phyloP scores from a whole-genome alignment of 2,797 vertebrate species.

The Tapirus indicus region DNA sequence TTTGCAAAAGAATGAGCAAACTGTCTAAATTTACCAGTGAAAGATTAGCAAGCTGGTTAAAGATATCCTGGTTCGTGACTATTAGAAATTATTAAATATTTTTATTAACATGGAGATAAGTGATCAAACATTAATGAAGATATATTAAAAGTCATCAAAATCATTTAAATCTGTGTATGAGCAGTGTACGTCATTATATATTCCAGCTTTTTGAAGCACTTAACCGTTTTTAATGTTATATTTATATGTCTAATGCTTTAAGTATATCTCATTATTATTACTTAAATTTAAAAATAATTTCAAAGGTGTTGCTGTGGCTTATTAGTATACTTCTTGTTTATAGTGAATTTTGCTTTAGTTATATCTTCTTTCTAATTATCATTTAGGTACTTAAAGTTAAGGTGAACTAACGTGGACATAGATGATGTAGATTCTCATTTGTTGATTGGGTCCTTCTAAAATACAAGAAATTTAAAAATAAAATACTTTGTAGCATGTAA shows the following conservation, averaged over 20 bases:
- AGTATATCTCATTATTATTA: not conserved
- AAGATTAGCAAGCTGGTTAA: conserved; percentile 1
- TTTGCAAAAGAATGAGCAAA: not conserved
- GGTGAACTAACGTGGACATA: not conserved
- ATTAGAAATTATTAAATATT: conserved; percentile 27
- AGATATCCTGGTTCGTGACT: not conserved
- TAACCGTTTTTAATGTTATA: not conserved
- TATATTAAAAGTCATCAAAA: not conserved
- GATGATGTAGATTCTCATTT: not conserved
- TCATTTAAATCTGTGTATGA: not conserved
- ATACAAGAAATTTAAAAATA: not conserved
- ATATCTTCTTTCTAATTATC: not conserved
- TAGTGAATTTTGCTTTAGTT: not conserved
- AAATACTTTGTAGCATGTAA: not conserved
- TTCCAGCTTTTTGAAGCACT: not conserved
- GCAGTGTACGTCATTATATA: not conserved
- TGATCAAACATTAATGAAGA: not conserved
- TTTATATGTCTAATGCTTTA: not conserved
- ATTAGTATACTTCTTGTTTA: not conserved
- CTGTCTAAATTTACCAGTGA: not conserved
- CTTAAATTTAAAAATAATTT: conserved; percentile 20
- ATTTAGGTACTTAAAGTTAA: not conserved
- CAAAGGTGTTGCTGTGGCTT: not conserved
- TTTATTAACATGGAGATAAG: not conserved
- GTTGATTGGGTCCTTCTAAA: not conserved